Evolutionary conservation across 2,888 invertebrate genomes (phyloP).

Genomic region (Xestia sexstrigata): DNA sequence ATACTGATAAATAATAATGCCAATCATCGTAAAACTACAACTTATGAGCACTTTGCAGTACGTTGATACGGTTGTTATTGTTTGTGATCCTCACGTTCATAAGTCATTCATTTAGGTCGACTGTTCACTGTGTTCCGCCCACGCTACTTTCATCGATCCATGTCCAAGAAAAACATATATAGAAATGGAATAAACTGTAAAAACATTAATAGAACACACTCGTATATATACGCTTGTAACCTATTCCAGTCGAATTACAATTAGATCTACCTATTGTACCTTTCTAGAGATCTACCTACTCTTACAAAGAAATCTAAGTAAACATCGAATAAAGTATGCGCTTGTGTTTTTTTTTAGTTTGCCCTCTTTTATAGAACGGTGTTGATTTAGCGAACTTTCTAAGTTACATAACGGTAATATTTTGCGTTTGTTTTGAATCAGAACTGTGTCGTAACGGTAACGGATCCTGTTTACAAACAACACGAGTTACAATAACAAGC

Average conservation of each 20-base stretch:
- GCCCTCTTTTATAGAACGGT: constrained; percentile 30
- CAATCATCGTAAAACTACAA: constrained; percentile 4
- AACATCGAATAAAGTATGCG: constrained; percentile 15
- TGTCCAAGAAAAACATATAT: constrained; percentile 48
- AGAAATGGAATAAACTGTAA: constrained; percentile 27
- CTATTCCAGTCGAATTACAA: constrained; percentile 22
- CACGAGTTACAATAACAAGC: constrained; percentile 54
- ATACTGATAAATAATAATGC: background rate
- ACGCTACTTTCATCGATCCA: constrained; percentile 44
- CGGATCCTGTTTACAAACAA: constrained; percentile 69
- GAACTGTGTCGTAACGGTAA: constrained; percentile 76
- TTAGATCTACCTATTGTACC: constrained; percentile 8
- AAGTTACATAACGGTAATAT: constrained; percentile 77
- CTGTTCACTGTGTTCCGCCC: constrained; percentile 20
- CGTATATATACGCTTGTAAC: background rate
- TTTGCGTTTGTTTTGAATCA: constrained; percentile 78
- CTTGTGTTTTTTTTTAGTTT: constrained; percentile 22
- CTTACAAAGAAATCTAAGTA: constrained; percentile 24
- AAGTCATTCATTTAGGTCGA: constrained; percentile 48
- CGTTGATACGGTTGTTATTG: constrained; percentile 32
- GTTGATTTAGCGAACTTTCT: constrained; percentile 76
- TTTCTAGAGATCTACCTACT: constrained; percentile 1
- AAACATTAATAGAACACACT: constrained; percentile 10
- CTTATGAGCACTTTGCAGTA: background rate
- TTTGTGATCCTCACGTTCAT: constrained; percentile 37